A percentile compares a stretch with the other conserved stretches of the same genome.
Evolutionary conservation across 2,113 vertebrate genomes (phyloP).

Genomic region (Cyprinodon tularosa): DNA sequence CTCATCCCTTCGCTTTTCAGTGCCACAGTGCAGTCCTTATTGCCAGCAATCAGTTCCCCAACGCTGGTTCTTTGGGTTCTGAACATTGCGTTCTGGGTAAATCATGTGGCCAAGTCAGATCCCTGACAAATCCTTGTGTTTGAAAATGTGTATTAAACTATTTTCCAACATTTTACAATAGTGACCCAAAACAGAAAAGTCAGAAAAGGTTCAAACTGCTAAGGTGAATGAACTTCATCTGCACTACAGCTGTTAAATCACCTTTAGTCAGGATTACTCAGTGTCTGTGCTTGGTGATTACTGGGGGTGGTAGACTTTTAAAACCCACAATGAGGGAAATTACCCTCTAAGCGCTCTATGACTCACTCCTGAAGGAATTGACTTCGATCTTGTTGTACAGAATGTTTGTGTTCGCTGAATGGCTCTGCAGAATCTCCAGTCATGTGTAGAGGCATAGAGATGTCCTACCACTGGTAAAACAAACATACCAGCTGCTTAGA

Average conservation of each 20-base stretch:
- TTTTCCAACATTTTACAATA: not conserved
- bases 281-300: constrained; percentile 63
- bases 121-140: not conserved
- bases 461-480: constrained; percentile 27
- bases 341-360: constrained; percentile 45
- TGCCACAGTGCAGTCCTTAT: too few relatives aligned
- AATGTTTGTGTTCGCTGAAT: constrained; percentile 12
- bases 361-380: constrained; percentile 45
- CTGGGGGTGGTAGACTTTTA: constrained; percentile 27
- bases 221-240: constrained; percentile 16
- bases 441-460: not conserved
- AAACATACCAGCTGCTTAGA: constrained; percentile 34
- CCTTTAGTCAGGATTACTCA: constrained; percentile 58
- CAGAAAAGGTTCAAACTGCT: not conserved
- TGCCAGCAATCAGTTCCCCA: not conserved
- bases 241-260: constrained; percentile 45
- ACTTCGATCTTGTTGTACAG: constrained; percentile 13
- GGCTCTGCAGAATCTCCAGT: not conserved
- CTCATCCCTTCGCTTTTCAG: not conserved
- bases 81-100: not conserved
- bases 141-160: too few relatives aligned
- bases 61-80: not conserved
- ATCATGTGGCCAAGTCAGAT: too few relatives aligned
- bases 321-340: constrained; percentile 56
- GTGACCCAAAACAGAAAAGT: not conserved